Evolutionary conservation across 2,888 invertebrate species (phyloP).

Genomic region (Epinotia brunnichana): DNA sequence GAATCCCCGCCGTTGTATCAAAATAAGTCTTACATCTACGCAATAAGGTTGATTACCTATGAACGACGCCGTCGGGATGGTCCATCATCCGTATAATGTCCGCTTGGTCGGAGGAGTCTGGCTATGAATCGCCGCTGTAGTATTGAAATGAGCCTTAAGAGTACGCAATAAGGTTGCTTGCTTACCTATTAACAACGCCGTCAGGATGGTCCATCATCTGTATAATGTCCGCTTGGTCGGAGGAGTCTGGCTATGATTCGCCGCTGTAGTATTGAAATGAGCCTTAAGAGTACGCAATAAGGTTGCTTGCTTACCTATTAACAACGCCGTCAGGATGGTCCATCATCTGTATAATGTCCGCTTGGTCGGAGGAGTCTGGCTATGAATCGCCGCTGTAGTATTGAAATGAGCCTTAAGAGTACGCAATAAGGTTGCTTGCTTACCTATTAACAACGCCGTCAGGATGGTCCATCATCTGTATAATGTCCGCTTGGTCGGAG

Average conservation of each 20-base stretch:
- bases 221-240: conserved; percentile 94
- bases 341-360: conserved; percentile 83
- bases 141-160: conserved; percentile 69
- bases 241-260: conserved; percentile 84
- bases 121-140: too few relatives aligned
- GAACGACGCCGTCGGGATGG: conserved; percentile 8
- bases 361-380: conserved; percentile 92
- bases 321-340: background rate
- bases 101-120: conserved; percentile 93
- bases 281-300: too few relatives aligned
- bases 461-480: conserved; percentile 88
- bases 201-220: conserved; percentile 86
- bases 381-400: conserved; percentile 56
- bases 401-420: conserved; percentile 54
- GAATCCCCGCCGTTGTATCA: conserved; percentile 70
- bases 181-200: conserved; percentile 59
- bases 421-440: conserved; percentile 83
- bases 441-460: conserved; percentile 2
- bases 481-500: conserved; percentile 94
- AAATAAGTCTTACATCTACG: background rate
- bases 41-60: conserved; percentile 12
- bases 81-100: conserved; percentile 79
- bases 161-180: conserved; percentile 77
- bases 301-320: conserved; percentile 16
- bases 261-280: too few relatives aligned